Evolutionary conservation across 2,113 vertebrate species (phyloP).

Genomic region (Cinclus cinclus): DNA sequence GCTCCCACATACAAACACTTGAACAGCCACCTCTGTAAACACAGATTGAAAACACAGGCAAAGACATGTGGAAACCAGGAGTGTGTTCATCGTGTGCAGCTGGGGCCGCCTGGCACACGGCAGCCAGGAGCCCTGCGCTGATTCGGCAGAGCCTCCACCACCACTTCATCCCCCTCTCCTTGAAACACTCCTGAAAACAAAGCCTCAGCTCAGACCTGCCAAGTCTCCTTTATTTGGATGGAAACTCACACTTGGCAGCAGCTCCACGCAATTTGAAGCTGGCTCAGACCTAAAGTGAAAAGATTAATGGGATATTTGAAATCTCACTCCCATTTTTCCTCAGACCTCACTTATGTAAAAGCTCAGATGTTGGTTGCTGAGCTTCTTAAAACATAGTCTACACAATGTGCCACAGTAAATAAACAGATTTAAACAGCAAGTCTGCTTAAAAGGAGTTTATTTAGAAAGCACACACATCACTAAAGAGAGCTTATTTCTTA

Average conservation of each 20-base stretch:
- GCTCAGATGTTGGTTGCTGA: slow-evolving; percentile 50
- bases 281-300: slow-evolving; percentile 61
- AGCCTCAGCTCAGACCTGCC: slow-evolving; percentile 19
- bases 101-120: not conserved
- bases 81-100: fast-evolving
- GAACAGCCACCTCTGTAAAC: not conserved
- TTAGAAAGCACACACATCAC: slow-evolving; percentile 27
- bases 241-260: slow-evolving; percentile 44
- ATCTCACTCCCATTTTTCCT: slow-evolving; percentile 49
- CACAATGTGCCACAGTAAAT: slow-evolving; percentile 62
- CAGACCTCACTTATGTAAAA: slow-evolving; percentile 60
- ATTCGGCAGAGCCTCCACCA: not conserved
- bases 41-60: not conserved
- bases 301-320: slow-evolving; percentile 65
- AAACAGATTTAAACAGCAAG: slow-evolving; percentile 60
- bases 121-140: fast-evolving
- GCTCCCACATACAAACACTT: not conserved
- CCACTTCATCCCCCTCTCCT: not conserved
- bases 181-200: slow-evolving; percentile 11
- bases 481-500: slow-evolving; percentile 67
- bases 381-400: slow-evolving; percentile 56
- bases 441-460: slow-evolving; percentile 50
- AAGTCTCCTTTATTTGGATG: slow-evolving; percentile 43
- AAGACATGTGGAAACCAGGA: not conserved
- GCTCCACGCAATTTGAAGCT: slow-evolving; percentile 40